Evolutionary conservation across 2,113 vertebrate genomes (phyloP), one percentile per base, ranked within the genome.

Genomic region (Tachycineta bicolor): DNA sequence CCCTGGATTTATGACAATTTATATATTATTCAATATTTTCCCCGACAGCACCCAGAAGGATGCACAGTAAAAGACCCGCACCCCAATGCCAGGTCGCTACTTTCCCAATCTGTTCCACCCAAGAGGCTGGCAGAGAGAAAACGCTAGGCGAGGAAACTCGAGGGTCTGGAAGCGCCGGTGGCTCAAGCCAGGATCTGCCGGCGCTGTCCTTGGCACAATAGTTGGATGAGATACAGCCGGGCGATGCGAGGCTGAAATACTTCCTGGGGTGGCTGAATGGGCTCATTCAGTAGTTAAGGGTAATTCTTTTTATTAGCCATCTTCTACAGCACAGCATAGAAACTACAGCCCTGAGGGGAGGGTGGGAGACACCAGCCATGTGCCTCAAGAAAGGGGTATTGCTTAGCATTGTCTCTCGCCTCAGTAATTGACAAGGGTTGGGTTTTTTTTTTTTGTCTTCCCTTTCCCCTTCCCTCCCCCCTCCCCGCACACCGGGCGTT

Each of bases 321-420:
- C 46, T 58, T 71, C 70, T 33, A 49, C 49, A 79, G 53, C 46
- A 16, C 83, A 44, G 50, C 65, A 56, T 8, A 58, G 73, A 91
- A 95, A 94, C 70, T 53, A 77, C 59, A 74, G 11, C 47, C 89
- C 83, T 8, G 22, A 86, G 60, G 83, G 68, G 37, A 78, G 92
- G 93, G 89, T 78, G 94, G 91, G 75, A 83, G 59, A 62, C 78
- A 79, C 63, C 46, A 83, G 65, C 78, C 91, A 92, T 95, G 91
- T 90, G 89, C 78, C 68, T 59, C 55, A 49, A 44, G 91, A 85
- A 95, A 78, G 73, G 74, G 73, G 71, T 85, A 96, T 55, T 52
- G 91, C 85, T 95, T 78, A 75, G 93, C 95, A 88, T 78, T 96
- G 96, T 96, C 83, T 80, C 83, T 71, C 59, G 74, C 60, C 44